Base-by-base conservation (phyloP, 2,113 vertebrate species). In the Climacteris rufus region DNA sequence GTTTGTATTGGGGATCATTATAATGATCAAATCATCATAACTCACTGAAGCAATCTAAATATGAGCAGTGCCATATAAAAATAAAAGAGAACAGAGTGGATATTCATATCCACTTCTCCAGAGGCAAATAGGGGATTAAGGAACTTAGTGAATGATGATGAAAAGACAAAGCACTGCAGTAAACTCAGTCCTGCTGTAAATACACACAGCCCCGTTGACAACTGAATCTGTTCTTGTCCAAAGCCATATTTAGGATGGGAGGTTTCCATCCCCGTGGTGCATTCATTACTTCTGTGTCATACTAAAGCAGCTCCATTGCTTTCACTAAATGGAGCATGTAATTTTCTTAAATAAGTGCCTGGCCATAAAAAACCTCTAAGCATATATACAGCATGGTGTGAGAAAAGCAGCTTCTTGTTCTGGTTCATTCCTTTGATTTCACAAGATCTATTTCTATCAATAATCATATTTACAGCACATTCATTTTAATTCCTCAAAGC, bases 241-340 rank as follows among this genome's bases (percentile, higher is more conserved):
- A 45, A 72, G 27, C 50, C 56, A 16, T 77, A 70, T 83, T 91
- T 82, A 89, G 37, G 53, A 42, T 60, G 15, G 69, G 69, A 47
- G 23, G 14, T 68, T 69, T 94, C 69, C 74, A 85, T 83, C 37
- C 20, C 83, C 79, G 80, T 0, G 3, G 30, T 65, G 9, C 21
- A 33, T 70, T 93, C 59, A 50, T 91, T 93, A 31, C 3, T 40
- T 91, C 75, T 90, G 59, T 66, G 83, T 94, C 64, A 65, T 50
- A 44, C 63, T 89, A 39, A 92, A 92, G 56, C 44, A 94, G 39
- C 27, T 91, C 70, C 59, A 94, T 66, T 95, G 54, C 78, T 91
- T 86, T 85, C 79, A 77, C 44, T 90, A 93, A 96, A 93, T 87
- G 71, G 66, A 88, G 87, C 68, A 57, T 93, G 45, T n/a, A 3